Evolutionary conservation across 2,888 invertebrate genomes (phyloP), one percentile per base, ranked within the genome.

Genomic region (Latheticus oryzae): DNA sequence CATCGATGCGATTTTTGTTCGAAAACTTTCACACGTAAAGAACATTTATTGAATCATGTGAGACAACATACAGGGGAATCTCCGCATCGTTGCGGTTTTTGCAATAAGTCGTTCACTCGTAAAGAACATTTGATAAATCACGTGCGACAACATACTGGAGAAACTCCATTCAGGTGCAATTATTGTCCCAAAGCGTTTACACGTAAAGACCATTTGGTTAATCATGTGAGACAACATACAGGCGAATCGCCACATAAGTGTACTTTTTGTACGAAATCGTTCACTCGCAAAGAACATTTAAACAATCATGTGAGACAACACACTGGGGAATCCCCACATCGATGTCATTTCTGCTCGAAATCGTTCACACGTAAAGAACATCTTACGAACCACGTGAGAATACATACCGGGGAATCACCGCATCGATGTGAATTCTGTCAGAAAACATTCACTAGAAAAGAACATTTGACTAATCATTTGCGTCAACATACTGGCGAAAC

Each of bases 401-500:
- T 80, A 66, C 85, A 85, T 76, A 85, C 85, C 33, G 84, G 88
- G 51, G 91, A 91, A 77, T 88, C 89, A 12, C 89, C 89, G 15
- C 88, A 89, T 80, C 87, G 87, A 76, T 89, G 89, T 76, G 86
- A 87, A 62, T 89, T 84, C 79, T 90, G 90, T 78, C 86, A 89
- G 54, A 89, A 90, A 77, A 87, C 89, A 48, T 90, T 90, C 79
- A 89, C 89, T 16, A 83, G 89, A 69, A 89, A 90, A 79, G 91
- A 91, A 78, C 91, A 92, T 77, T 82, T 92, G 63, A 90, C 89
- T 68, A 91, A 91, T 80, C 92, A 93, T 79, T 89, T 92, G 76
- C 84, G 92, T 43, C 92, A 92, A 76, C 93, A 93, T 78, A 92
- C 92, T 32, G 92, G 92, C 70, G 93, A 93, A 79, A 91, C 92